phyloP scores from a whole-genome alignment of 2,113 vertebrate genomes.

The Catharus minimus region DNA sequence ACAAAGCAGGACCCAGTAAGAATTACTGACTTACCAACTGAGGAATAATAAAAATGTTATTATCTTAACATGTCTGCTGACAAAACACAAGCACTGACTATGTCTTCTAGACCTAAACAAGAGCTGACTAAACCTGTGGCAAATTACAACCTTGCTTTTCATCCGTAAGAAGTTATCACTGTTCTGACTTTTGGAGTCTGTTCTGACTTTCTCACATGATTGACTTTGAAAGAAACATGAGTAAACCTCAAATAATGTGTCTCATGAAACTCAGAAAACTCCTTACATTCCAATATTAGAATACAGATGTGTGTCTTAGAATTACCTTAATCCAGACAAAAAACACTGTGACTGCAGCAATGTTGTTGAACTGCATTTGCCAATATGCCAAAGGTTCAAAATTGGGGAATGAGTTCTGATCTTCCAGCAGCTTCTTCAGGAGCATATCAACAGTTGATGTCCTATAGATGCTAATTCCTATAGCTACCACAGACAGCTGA shows the following conservation, averaged over 20 bases:
- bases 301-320: neutral
- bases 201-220: neutral
- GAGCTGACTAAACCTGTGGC: neutral
- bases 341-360: conserved; percentile 90
- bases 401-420: conserved; percentile 84
- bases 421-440: conserved; percentile 84
- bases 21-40: neutral
- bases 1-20: neutral
- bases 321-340: conserved; percentile 97
- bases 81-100: neutral
- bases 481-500: conserved; percentile 86
- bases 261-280: neutral
- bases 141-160: neutral
- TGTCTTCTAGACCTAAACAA: neutral
- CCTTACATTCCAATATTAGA: neutral
- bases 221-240: neutral
- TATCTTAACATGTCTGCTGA: neutral
- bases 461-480: conserved; percentile 87
- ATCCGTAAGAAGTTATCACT: neutral
- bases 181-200: neutral
- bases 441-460: conserved; percentile 79
- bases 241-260: neutral
- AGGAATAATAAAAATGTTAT: neutral
- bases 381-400: conserved; percentile 88
- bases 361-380: conserved; percentile 92